Conservation (phyloP, 2,888 invertebrate species). For the Caradrina clavipalpis region DNA sequence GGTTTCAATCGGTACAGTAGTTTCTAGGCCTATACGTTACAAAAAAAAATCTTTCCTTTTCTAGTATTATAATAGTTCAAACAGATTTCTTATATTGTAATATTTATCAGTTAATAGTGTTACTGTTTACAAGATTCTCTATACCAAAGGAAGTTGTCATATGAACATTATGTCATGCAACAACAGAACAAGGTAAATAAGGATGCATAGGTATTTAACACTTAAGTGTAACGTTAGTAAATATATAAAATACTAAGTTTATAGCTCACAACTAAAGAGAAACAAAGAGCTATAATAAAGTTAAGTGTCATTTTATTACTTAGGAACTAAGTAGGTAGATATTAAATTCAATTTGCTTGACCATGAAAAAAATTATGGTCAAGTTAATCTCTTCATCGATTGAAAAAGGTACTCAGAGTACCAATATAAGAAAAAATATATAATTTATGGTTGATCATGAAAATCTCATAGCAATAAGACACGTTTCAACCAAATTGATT, state of each 20-base stretch:
- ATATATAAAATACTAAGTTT: constrained; percentile 16
- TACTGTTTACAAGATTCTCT: neutral
- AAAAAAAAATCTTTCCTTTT: no score
- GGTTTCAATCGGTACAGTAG: no score
- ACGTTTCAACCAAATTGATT: constrained; percentile 1
- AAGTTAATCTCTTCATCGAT: neutral
- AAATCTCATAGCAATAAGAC: constrained; percentile 38
- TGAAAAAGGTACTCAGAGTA: neutral
- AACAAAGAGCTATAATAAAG: constrained; percentile 28
- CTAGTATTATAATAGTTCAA: no score
- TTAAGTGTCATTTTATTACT: constrained; percentile 8
- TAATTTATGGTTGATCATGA: constrained; percentile 7
- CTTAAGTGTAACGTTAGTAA: neutral
- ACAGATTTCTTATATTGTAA: neutral
- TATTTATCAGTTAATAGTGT: neutral
- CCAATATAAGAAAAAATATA: no score
- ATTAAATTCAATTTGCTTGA: constrained; percentile 13
- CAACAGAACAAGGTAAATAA: constrained; percentile 20
- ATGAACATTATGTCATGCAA: constrained; percentile 24
- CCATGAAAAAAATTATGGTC: neutral
- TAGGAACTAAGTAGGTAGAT: constrained; percentile 1
- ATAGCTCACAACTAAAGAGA: constrained; percentile 12
- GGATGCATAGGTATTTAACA: neutral
- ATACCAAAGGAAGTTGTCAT: neutral
- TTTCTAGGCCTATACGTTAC: no score